Conservation (phyloP, 2,797 vertebrate genomes). For the Leucoraja ocellata region DNA sequence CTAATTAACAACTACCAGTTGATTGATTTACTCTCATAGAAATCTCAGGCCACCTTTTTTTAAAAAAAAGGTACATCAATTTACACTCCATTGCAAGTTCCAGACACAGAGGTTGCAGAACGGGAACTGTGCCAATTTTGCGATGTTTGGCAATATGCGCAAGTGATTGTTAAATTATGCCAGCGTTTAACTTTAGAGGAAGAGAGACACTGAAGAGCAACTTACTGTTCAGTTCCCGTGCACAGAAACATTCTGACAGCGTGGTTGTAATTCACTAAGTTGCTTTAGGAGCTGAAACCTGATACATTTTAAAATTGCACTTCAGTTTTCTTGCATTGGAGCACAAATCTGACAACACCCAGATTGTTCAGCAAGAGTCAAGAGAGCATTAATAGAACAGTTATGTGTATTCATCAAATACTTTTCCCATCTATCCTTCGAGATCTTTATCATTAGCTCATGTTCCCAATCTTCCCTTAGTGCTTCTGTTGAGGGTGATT, state of each 20-base stretch:
- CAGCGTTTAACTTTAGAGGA: background rate
- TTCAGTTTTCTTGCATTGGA: background rate
- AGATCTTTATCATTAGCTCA: too few species aligned
- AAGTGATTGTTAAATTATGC: background rate
- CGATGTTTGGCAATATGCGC: background rate
- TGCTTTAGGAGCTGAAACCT: background rate
- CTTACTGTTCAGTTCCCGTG: background rate
- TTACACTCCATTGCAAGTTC: background rate
- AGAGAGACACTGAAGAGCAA: background rate
- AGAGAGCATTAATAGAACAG: too few species aligned
- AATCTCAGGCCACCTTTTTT: conserved; percentile 42
- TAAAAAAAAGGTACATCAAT: background rate
- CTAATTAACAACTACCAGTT: conserved; percentile 49
- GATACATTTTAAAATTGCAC: background rate
- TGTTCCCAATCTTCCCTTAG: too few species aligned
- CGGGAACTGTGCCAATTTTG: background rate
- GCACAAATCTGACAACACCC: background rate
- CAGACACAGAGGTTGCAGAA: background rate
- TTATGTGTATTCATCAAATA: too few species aligned
- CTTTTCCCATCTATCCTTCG: too few species aligned
- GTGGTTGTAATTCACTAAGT: background rate
- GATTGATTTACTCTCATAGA: conserved; percentile 48
- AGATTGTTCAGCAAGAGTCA: background rate
- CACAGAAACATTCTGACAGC: conserved; percentile 4
- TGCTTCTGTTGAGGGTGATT: too few species aligned